phyloP scores from a whole-genome alignment of 2,797 vertebrate genomes.

The Pseudocheirus occidentalis region DNA sequence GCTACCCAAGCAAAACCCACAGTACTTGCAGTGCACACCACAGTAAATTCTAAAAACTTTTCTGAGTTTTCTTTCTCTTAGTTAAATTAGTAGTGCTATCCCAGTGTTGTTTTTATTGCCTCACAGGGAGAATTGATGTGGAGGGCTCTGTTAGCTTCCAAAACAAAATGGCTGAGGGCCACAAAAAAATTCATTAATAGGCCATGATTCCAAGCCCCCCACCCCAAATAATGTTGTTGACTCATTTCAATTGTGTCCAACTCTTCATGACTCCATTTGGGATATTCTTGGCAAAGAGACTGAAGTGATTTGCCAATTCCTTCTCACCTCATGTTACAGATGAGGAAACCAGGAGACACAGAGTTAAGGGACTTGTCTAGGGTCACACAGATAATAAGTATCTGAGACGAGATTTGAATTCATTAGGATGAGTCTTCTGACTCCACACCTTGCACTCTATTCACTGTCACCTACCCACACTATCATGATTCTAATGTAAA shows the following conservation, averaged over 20 bases:
- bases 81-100: not conserved
- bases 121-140: not conserved
- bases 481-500: not conserved
- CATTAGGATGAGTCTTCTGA: not conserved
- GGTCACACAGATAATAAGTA: not conserved
- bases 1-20: not conserved
- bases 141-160: conserved; percentile 13
- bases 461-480: too few species aligned
- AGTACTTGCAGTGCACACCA: not conserved
- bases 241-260: not conserved
- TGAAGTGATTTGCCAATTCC: not conserved
- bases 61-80: not conserved
- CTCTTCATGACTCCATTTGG: not conserved
- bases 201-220: not conserved
- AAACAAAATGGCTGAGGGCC: not conserved
- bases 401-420: not conserved
- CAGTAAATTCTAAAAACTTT: not conserved
- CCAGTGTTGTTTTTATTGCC: not conserved
- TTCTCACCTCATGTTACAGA: not conserved
- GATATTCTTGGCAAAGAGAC: not conserved
- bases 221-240: not conserved
- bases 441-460: not conserved
- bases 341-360: not conserved
- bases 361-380: not conserved
- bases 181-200: not conserved